phyloP scores from a whole-genome alignment of 2,888 invertebrate genomes.

The Leptinotarsa rubiginosa region DNA sequence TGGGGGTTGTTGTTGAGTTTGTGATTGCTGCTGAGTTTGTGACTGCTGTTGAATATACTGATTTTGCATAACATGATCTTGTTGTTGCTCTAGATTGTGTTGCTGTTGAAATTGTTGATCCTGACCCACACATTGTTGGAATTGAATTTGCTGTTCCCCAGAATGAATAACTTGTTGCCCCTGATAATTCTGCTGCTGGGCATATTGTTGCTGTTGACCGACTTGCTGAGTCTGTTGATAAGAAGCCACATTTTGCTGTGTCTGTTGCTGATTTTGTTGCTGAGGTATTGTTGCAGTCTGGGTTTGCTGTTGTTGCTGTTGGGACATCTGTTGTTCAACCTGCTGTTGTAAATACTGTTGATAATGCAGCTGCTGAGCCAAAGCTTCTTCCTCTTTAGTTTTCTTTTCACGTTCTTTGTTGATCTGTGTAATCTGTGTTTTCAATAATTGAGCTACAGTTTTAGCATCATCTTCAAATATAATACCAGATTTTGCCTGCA shows the following conservation, averaged over 20 bases:
- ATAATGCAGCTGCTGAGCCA: slow-evolving; percentile 70
- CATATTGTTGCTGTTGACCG: slow-evolving; percentile 50
- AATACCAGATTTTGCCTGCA: slow-evolving; percentile 86
- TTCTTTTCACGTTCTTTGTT: slow-evolving; percentile 72
- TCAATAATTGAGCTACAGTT: slow-evolving; percentile 90
- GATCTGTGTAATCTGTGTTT: slow-evolving; percentile 85
- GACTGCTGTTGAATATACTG: slow-evolving; percentile 44
- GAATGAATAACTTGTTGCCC: slow-evolving; percentile 47
- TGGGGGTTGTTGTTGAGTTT: slow-evolving; percentile 21
- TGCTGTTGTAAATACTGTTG: slow-evolving; percentile 71
- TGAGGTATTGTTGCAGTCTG: slow-evolving; percentile 50
- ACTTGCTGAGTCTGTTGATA: slow-evolving; percentile 52
- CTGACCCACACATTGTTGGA: slow-evolving; percentile 42
- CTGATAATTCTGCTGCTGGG: slow-evolving; percentile 49
- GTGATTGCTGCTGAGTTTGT: slow-evolving; percentile 46
- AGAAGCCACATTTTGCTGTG: slow-evolving; percentile 45
- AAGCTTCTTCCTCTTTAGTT: slow-evolving; percentile 64
- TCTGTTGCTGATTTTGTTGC: slow-evolving; percentile 55
- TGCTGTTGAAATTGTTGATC: slow-evolving; percentile 48
- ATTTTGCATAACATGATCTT: slow-evolving; percentile 49
- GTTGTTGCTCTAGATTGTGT: slow-evolving; percentile 40
- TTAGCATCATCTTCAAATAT: slow-evolving; percentile 95
- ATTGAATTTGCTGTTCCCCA: slow-evolving; percentile 46
- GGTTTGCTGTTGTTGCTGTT: slow-evolving; percentile 65
- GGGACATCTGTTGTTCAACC: slow-evolving; percentile 67